Percentiles rank a stretch among this genome's conserved stretches.
These are phyloP conservation scores for Scomberomorus guttatus DNA, from an alignment of 2,797 vertebrate species.

Conservation along the genomic window DNA sequence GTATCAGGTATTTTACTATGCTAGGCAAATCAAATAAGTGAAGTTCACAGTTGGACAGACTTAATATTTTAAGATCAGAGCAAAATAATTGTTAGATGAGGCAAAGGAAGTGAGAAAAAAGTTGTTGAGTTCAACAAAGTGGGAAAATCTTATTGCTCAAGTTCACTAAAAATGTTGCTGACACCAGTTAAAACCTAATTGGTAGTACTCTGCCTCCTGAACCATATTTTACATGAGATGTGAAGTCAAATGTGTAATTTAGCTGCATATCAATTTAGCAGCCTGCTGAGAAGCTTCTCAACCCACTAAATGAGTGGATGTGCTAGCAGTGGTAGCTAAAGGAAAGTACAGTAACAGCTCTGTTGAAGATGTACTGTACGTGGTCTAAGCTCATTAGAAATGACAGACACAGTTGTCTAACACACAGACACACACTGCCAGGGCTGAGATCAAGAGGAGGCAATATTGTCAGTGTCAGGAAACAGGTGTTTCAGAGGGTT, in stretches of 20 bases:
- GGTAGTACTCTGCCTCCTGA: constrained; percentile 46
- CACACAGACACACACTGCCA: not conserved
- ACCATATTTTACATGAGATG: constrained; percentile 59
- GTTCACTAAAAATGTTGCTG: constrained; percentile 65
- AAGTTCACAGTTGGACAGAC: constrained; percentile 33
- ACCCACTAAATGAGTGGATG: constrained; percentile 45
- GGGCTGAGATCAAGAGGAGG: constrained; percentile 21
- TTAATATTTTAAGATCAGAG: constrained; percentile 45
- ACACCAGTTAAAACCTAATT: constrained; percentile 65
- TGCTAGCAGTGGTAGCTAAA: constrained; percentile 33
- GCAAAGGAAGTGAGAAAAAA: constrained; percentile 35
- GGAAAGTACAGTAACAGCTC: constrained; percentile 9
- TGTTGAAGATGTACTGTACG: constrained; percentile 14
- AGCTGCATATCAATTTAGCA: constrained; percentile 56
- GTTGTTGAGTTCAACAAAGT: constrained; percentile 56
- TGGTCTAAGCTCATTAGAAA: constrained; percentile 36
- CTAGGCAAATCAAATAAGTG: constrained; percentile 44
- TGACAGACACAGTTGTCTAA: constrained; percentile 21
- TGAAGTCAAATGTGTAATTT: constrained; percentile 65
- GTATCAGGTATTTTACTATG: constrained; percentile 11
- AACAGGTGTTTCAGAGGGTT: constrained; percentile 18
- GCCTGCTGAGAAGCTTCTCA: constrained; percentile 45
- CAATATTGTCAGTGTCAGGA: constrained; percentile 21
- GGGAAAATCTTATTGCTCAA: constrained; percentile 55
- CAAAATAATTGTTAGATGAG: constrained; percentile 45